Evolutionary conservation across 2,888 invertebrate species (phyloP), one percentile per base, ranked within the genome.

Genomic region (Adela reaumurella): DNA sequence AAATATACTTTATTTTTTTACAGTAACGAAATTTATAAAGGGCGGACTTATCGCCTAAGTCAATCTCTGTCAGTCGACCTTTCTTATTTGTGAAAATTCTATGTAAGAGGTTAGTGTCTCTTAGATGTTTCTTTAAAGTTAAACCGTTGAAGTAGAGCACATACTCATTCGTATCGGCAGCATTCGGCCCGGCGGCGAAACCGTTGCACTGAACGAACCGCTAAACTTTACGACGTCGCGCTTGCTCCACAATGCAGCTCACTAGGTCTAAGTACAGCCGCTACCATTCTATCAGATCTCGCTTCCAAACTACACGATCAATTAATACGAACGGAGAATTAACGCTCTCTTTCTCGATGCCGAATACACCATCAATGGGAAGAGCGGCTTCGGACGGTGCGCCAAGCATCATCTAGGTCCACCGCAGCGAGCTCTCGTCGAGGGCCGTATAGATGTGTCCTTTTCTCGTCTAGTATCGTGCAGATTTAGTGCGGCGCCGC

Each of bases 191-290:
- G 58, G 49, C 67, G 56, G 52, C 56, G 69, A 69, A 74, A 73
- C 71, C 74, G 76, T 76, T 76, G 77, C 76, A 77, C 77, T 76
- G 77, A 74, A 77, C 77, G 76, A 78, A 77, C 77, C 76, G 76
- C 71, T 69, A 77, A 77, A 77, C 76, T 78, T 76, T 77, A 77
- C 74, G 77, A 74, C 66, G 69, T 68, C 73, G 73, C 74, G 74
- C 76, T 74, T 68, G 76, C 67, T 67, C 68, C 19, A 43, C 43
- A 16, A 44, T 35, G 35, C 45, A 66, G 65, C 64, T 63, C 73
- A 64, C 62, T 65, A 70, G 73, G 65, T 68, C 66, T 64, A 67
- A 67, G 65, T 66, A 67, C 67, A 65, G 66, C 69, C 65, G 63
- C 62, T 71, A 69, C 72, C 67, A 69, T 71, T 67, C 67, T 64